phyloP scores from a whole-genome alignment of 2,113 vertebrate genomes.

The Elachura formosa region DNA sequence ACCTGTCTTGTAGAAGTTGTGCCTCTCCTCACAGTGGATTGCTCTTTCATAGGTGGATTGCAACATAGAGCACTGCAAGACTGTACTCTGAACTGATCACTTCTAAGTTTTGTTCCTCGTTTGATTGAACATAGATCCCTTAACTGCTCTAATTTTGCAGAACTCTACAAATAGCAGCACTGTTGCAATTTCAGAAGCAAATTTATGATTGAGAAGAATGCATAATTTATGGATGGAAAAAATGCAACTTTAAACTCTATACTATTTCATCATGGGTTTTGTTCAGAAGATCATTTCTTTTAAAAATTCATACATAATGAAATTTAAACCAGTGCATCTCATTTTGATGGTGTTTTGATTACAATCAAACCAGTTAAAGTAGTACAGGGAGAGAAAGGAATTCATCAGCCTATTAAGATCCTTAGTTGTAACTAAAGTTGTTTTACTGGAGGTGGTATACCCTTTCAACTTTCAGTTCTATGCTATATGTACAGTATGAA shows the following conservation, averaged over 20 bases:
- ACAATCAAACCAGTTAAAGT: background rate
- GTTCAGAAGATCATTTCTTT: background rate
- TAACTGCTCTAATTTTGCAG: background rate
- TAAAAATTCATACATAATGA: background rate
- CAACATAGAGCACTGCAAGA: background rate
- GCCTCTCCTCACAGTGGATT: rapidly evolving
- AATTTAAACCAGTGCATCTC: background rate
- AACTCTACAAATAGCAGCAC: background rate
- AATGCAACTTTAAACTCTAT: background rate
- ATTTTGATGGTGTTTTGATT: background rate
- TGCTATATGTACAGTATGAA: background rate
- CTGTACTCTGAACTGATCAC: background rate
- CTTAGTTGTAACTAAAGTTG: background rate
- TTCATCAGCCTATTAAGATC: background rate
- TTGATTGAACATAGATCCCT: background rate
- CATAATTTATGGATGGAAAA: too few relatives aligned
- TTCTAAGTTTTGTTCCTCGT: rapidly evolving
- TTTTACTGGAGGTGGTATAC: background rate
- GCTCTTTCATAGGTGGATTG: background rate
- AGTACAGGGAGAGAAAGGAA: background rate
- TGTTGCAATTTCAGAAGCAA: background rate
- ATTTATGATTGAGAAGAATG: background rate
- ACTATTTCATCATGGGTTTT: background rate
- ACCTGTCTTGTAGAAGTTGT: background rate
- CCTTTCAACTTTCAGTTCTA: background rate